A percentile compares a stretch with the other conserved stretches of the same genome.
These are phyloP conservation scores for Rhyacophila brunnea DNA, from an alignment of 1,140 invertebrate genomes.

Conservation along the genomic window DNA sequence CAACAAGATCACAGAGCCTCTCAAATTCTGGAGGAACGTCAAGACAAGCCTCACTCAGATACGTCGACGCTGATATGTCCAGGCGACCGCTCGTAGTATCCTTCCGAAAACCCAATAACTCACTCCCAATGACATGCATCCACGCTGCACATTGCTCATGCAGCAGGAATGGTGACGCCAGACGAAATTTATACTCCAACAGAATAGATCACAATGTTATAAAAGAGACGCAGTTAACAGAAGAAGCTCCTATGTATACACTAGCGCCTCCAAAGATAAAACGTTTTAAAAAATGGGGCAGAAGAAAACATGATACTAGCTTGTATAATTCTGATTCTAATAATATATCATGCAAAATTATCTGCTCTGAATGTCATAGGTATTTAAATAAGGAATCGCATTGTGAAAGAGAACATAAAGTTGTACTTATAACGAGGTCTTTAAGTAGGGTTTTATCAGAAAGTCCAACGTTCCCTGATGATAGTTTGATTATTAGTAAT, in stretches of 20 bases:
- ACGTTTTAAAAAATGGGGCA: constrained; percentile 27
- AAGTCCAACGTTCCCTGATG: not conserved
- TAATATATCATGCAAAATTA: constrained; percentile 20
- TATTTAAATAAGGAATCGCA: constrained; percentile 23
- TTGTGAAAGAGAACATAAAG: constrained; percentile 10
- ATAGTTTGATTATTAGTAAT: not conserved
- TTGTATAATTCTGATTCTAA: constrained; percentile 1
- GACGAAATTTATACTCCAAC: constrained; percentile 17
- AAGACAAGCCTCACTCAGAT: constrained; percentile 25
- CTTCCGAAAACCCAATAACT: constrained; percentile 15
- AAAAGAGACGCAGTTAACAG: constrained; percentile 9
- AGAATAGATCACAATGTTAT: constrained; percentile 13
- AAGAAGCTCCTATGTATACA: constrained; percentile 8
- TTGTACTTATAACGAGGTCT: constrained; percentile 5
- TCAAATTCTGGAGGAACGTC: constrained; percentile 30
- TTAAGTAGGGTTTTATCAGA: not conserved
- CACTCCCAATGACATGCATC: constrained; percentile 25
- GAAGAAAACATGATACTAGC: constrained; percentile 13
- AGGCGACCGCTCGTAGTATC: constrained; percentile 29
- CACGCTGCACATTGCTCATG: constrained; percentile 30
- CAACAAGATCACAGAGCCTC: constrained; percentile 29
- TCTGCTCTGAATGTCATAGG: constrained; percentile 31
- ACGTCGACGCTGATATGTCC: constrained; percentile 22
- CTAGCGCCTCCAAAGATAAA: constrained; percentile 8
- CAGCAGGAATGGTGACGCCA: constrained; percentile 14